Percentiles rank a stretch among this genome's conserved stretches.
phyloP scores from a whole-genome alignment of 1,140 invertebrate species.

The Periplaneta americana region DNA sequence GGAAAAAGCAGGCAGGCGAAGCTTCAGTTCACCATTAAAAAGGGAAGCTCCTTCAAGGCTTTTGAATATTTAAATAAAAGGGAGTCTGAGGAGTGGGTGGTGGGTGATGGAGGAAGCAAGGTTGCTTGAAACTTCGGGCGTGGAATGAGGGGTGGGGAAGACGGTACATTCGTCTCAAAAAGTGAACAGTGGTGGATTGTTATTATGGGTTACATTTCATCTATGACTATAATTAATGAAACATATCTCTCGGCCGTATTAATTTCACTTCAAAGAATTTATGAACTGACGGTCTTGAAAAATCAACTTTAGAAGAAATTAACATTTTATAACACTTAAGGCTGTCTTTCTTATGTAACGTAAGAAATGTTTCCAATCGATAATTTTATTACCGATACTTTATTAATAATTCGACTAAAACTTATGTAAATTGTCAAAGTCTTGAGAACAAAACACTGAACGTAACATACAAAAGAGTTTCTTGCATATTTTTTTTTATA shows the following conservation, averaged over 20 bases:
- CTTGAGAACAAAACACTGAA: too few species aligned
- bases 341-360: too few species aligned
- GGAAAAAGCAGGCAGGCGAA: background rate
- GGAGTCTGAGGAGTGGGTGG: background rate
- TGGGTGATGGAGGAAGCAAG: background rate
- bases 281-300: too few species aligned
- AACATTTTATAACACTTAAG: too few species aligned
- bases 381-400: too few species aligned
- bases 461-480: too few species aligned
- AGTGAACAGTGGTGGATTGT: background rate
- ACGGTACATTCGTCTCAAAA: background rate
- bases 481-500: too few species aligned
- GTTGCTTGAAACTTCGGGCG: background rate
- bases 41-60: background rate
- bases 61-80: background rate
- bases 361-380: too few species aligned
- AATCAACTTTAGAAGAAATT: too few species aligned
- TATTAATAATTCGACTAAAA: too few species aligned
- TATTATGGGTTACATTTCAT: background rate
- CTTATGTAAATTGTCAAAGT: too few species aligned
- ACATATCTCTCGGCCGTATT: background rate
- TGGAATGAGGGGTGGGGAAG: background rate
- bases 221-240: background rate
- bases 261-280: background rate
- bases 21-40: background rate